Evolutionary conservation across 2,888 invertebrate species (phyloP), one percentile per base, ranked within the genome.

Genomic region (Chromoteleia sp.): DNA sequence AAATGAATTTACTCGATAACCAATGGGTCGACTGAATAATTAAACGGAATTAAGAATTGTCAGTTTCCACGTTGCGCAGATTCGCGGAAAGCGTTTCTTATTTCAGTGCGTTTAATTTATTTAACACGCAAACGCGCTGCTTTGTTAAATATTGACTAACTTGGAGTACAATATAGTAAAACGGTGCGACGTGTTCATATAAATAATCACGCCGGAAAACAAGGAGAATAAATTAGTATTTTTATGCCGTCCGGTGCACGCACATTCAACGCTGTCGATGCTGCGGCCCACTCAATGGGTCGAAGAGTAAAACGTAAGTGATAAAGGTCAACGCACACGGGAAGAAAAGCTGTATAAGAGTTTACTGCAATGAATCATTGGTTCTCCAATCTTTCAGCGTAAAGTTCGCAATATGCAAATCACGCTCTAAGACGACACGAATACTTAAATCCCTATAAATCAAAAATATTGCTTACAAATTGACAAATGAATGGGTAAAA

Each of bases 271-370:
- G 45, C 68, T 50, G 59, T 67, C 58, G 59, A 59, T 52, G 52
- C 39, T 15, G 63, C 76, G 17, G 54, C 61, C 76, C 76, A 63
- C 67, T 78, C 65, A 48, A 39, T 67, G 52, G 52, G 41, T 65
- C 73, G 56, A 7, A 12, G 65, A 73, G 73, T 65, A 71, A 54
- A 68, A 68, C 54, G 12, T 29, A 52, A 75, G 71, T 76, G 65
- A 73, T 79, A 79, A 81, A 81, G 81, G 81, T 81, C 75, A 70
- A 71, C 52, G 70, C 75, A 73, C 61, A 67, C 52, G 45, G 52
- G 36, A 65, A 59, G 81, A 71, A 65, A 80, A 79, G 41, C 65
- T 67, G 67, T 48, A 52, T 67, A 59, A 56, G 75, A 76, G 29
- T 79, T 78, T 65, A 39, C 58, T 21, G 79, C 67, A 73, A 79